phyloP scores from a whole-genome alignment of 2,888 invertebrate species.

The Mellilla xanthometata region DNA sequence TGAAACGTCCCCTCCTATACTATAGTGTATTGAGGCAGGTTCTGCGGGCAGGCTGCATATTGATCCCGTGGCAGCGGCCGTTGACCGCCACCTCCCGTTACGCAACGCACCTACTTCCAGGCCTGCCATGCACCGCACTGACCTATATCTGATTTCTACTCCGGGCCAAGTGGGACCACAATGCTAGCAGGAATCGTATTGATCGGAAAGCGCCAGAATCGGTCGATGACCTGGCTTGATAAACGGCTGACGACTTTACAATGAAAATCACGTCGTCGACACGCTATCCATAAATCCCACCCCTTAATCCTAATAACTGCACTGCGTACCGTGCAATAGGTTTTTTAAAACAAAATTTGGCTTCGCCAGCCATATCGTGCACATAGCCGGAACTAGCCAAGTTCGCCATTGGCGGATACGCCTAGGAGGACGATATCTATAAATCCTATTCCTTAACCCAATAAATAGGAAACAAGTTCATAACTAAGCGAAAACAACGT shows the following conservation, averaged over 20 bases:
- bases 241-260: conserved; percentile 20
- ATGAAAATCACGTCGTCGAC: neutral
- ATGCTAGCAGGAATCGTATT: conserved; percentile 4
- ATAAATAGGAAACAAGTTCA: too few relatives aligned
- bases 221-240: conserved; percentile 21
- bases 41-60: neutral
- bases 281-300: neutral
- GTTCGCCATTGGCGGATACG: too few relatives aligned
- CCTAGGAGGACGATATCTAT: too few relatives aligned
- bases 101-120: conserved; percentile 1
- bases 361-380: too few relatives aligned
- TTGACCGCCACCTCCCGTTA: neutral
- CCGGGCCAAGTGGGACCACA: neutral
- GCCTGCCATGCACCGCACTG: conserved; percentile 4
- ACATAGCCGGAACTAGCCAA: too few relatives aligned
- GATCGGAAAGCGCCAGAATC: conserved; percentile 18
- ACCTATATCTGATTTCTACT: conserved; percentile 5
- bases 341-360: too few relatives aligned
- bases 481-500: too few relatives aligned
- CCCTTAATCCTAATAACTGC: too few relatives aligned
- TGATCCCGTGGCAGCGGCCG: neutral
- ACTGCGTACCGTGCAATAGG: too few relatives aligned
- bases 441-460: too few relatives aligned
- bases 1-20: too few relatives aligned
- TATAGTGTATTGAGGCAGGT: too few relatives aligned